phyloP scores from a whole-genome alignment of 23 tunicate genomes.

The Trididemnum miniatum region DNA sequence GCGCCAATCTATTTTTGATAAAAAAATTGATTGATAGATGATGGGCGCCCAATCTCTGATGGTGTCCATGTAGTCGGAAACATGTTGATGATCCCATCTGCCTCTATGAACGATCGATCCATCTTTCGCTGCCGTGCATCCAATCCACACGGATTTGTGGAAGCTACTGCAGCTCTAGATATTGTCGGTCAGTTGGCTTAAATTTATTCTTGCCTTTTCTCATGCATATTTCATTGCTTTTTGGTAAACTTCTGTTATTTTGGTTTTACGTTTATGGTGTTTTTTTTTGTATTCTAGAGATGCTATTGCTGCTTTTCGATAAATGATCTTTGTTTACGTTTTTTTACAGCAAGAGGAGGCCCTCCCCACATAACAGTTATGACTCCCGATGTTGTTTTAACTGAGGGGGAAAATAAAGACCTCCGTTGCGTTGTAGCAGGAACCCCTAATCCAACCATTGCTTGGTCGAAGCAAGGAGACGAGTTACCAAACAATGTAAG shows the following conservation, averaged over 20 bases:
- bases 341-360: constrained; percentile 33
- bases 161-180: constrained; percentile 75
- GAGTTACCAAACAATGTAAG: constrained; percentile 5
- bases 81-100: constrained; percentile 70
- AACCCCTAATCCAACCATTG: constrained; percentile 44
- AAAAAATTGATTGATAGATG: constrained; percentile 41
- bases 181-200: constrained; percentile 49
- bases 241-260: not conserved
- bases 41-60: constrained; percentile 53
- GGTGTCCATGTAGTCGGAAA: constrained; percentile 46
- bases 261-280: too few species aligned
- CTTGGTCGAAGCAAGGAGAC: constrained; percentile 51
- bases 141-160: constrained; percentile 66
- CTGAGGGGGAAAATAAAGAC: constrained; percentile 40
- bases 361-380: constrained; percentile 56
- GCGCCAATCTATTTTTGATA: too few species aligned
- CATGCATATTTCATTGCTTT: not conserved
- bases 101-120: constrained; percentile 47
- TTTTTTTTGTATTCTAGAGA: too few species aligned
- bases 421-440: constrained; percentile 57
- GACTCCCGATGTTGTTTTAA: constrained; percentile 27
- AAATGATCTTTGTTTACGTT: not conserved
- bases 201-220: too few species aligned
- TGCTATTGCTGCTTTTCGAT: too few species aligned
- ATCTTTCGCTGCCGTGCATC: constrained; percentile 67